These are phyloP conservation scores for Poeciliopsis retropinna DNA, from an alignment of 2,113 vertebrate genomes.

Conservation along the genomic window DNA sequence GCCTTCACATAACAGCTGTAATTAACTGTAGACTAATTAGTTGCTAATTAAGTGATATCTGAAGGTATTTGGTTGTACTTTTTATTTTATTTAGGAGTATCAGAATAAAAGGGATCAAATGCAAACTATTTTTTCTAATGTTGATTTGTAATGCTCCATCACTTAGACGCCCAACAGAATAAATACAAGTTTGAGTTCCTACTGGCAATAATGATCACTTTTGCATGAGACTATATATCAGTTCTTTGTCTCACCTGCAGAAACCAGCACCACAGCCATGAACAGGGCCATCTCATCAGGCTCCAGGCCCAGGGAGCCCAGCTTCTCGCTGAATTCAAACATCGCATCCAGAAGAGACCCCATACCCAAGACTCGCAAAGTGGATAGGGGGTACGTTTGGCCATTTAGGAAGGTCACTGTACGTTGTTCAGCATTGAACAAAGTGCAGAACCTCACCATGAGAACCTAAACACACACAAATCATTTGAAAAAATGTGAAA, in stretches of 20 bases:
- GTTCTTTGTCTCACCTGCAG: slow-evolving; percentile 76
- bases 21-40: neutral
- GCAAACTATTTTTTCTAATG: too few species aligned
- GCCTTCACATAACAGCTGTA: too few species aligned
- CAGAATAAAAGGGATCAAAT: neutral
- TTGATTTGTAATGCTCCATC: neutral
- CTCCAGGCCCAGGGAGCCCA: slow-evolving; percentile 77
- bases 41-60: neutral
- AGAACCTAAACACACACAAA: slow-evolving; percentile 72
- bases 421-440: slow-evolving; percentile 79
- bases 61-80: neutral
- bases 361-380: slow-evolving; percentile 79
- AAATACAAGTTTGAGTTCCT: neutral
- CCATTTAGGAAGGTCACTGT: slow-evolving; percentile 82
- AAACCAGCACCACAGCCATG: slow-evolving; percentile 84
- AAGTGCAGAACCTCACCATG: slow-evolving; percentile 83
- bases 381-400: slow-evolving; percentile 77
- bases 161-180: neutral
- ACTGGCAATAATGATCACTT: neutral
- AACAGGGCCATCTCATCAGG: slow-evolving; percentile 85
- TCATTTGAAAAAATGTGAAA: neutral
- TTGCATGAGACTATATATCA: neutral
- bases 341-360: slow-evolving; percentile 79
- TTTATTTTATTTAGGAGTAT: neutral
- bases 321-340: slow-evolving; percentile 84